phyloP scores from a whole-genome alignment of 2,113 vertebrate species.

The Arothron firmamentum region DNA sequence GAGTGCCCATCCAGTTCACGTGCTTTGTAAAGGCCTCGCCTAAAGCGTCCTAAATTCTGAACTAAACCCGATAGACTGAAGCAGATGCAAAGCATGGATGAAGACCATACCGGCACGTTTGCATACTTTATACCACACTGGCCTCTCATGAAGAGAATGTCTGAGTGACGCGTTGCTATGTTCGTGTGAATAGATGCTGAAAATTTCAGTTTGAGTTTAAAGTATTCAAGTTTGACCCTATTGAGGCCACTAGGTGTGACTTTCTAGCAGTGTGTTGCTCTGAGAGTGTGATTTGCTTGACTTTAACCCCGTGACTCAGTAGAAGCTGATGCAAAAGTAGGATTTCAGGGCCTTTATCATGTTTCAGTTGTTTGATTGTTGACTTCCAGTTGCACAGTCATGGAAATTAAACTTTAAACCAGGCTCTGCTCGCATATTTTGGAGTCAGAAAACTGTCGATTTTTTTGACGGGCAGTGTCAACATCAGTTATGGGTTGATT shows the following conservation, averaged over 20 bases:
- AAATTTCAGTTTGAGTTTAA: no score
- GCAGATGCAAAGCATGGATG: no score
- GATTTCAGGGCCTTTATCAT: background rate
- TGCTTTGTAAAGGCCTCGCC: no score
- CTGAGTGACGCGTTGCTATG: no score
- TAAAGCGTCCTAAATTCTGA: no score
- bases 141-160: no score
- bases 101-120: background rate
- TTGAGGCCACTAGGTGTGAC: slow-evolving; percentile 2
- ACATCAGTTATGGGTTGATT: background rate
- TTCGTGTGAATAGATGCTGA: no score
- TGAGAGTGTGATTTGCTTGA: background rate
- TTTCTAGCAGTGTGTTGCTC: background rate
- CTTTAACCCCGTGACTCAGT: background rate
- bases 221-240: no score
- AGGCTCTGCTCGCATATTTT: background rate
- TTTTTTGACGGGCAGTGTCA: background rate
- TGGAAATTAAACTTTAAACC: background rate
- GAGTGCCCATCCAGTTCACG: no score
- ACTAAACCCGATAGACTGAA: no score
- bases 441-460: background rate
- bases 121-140: slow-evolving; percentile 1
- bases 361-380: background rate
- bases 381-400: background rate
- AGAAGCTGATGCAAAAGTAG: background rate